phyloP scores from a whole-genome alignment of 2,113 vertebrate genomes.

The Gavialis gangeticus region DNA sequence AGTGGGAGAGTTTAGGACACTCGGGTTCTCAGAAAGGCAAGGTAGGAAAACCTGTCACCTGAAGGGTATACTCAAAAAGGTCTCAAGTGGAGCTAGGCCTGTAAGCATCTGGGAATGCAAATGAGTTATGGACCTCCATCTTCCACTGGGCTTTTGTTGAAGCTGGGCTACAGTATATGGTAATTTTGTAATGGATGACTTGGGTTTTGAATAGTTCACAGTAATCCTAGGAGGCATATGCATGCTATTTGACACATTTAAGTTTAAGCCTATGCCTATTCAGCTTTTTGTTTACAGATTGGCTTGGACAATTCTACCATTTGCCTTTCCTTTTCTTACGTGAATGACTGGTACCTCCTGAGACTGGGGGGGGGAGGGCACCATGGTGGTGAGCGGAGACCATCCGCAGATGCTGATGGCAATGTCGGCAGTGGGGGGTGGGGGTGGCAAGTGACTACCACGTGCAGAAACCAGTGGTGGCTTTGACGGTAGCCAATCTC shows the following conservation, averaged over 20 bases:
- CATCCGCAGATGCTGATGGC: too few species aligned
- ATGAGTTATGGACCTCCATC: background rate
- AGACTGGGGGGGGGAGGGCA: too few species aligned
- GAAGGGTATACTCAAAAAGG: background rate
- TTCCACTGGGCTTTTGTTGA: background rate
- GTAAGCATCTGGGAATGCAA: background rate
- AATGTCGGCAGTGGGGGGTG: too few species aligned
- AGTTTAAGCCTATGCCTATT: background rate
- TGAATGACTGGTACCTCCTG: too few species aligned
- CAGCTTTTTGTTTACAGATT: background rate
- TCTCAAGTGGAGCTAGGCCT: background rate
- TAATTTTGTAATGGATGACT: background rate
- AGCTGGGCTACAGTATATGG: background rate
- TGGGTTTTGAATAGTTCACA: background rate
- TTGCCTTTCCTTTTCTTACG: background rate
- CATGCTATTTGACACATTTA: background rate
- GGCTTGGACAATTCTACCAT: background rate
- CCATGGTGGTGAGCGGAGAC: too few species aligned
- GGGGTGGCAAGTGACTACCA: too few species aligned
- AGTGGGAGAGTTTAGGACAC: background rate
- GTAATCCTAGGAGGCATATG: rapidly evolving
- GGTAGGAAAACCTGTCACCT: background rate
- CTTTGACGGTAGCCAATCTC: too few species aligned
- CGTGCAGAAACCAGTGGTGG: too few species aligned
- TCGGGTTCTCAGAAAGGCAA: background rate